phyloP scores from a whole-genome alignment of 2,888 invertebrate species.

The Corbicula japonica region DNA sequence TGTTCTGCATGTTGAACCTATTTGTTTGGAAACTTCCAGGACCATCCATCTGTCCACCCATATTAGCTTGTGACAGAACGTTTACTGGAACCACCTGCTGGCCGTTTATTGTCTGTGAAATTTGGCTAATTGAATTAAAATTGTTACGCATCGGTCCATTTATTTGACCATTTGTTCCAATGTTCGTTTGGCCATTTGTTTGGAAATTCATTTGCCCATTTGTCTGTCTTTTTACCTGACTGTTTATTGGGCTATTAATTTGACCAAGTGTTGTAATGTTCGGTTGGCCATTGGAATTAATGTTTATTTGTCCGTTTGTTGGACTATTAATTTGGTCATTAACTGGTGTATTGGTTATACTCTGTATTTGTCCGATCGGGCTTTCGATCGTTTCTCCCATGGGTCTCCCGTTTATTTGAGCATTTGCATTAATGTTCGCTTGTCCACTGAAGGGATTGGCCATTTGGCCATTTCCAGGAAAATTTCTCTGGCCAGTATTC shows the following conservation, averaged over 20 bases:
- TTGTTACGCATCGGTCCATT: background rate
- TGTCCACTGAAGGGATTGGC: too few relatives aligned
- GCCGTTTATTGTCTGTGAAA: background rate
- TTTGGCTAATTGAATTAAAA: background rate
- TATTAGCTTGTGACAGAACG: too few relatives aligned
- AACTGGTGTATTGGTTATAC: background rate
- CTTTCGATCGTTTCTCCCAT: background rate
- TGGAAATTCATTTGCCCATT: too few relatives aligned
- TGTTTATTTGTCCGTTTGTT: background rate
- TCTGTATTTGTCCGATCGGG: too few relatives aligned
- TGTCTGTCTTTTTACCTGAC: background rate
- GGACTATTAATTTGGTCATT: background rate
- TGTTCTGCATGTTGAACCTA: background rate
- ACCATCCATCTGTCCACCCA: too few relatives aligned
- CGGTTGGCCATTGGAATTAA: background rate
- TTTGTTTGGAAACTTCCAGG: background rate
- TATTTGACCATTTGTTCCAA: background rate
- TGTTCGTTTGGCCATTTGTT: background rate
- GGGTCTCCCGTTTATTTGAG: conserved; percentile 1
- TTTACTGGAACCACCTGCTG: background rate
- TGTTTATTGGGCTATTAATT: background rate
- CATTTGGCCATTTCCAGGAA: too few relatives aligned
- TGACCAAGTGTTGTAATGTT: background rate
- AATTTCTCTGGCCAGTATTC: too few relatives aligned
- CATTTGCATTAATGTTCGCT: too few relatives aligned